Evolutionary conservation across 2,888 invertebrate genomes (phyloP), one percentile per base, ranked within the genome.

Genomic region (Cerastis leucographa): DNA sequence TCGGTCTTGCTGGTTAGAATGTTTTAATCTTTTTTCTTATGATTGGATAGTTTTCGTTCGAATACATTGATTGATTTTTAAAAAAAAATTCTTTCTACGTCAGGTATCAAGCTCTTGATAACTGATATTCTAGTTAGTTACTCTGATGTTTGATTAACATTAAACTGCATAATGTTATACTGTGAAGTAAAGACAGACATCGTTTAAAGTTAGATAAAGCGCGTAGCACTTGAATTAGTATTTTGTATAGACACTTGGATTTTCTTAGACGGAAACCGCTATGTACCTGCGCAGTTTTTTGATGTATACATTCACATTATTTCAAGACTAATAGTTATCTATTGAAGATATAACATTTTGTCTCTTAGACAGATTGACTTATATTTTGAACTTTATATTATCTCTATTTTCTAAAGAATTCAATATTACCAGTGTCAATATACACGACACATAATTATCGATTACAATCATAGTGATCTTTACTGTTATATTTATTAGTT

Each of bases 341-440:
- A 80, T 78, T 80, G 80, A 83, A 85, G 79, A 72, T 82, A 84
- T 84, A 84, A 74, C 62, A 85, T 73, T 76, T 78, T 75, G 84
- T 84, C 80, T 84, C 75, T 72, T 80, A 86, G 75, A 76, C 81
- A 80, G 83, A 85, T 88, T 89, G 89, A 89, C 87, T 85, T 85
- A 87, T 83, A 87, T 85, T 87, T 89, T 85, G 83, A 89, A 86
- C 81, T 78, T 84, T 83, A 85, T 74, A 80, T 81, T 83, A 80
- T 78, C 64, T 79, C 84, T 84, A 87, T 83, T 80, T 80, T 74
- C 84, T 88, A 87, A 83, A 82, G 77, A 88, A 78, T 84, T 85
- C 69, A 80, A 80, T 80, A 81, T 88, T 82, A 80, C 81, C 83
- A 81, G 88, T 89, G 88, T 74, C 89, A 87, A 76, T 89, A 88